Evolutionary conservation across 2,888 invertebrate species (phyloP).

Genomic region (Argyra leucocephala): DNA sequence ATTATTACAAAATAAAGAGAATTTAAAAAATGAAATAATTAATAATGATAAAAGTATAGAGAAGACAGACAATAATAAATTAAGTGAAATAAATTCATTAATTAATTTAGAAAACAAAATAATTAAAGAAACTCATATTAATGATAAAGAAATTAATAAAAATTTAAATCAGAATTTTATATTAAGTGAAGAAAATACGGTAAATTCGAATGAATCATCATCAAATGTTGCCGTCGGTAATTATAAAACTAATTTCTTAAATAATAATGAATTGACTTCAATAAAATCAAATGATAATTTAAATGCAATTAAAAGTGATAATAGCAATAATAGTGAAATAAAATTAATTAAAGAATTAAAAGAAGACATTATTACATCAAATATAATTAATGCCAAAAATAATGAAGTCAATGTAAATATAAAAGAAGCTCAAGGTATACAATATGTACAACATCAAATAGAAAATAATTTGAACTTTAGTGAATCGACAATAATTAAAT

Average conservation of each 20-base stretch:
- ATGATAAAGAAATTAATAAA: not conserved
- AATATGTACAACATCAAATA: not conserved
- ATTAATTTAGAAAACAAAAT: not conserved
- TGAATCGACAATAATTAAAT: constrained; percentile 4
- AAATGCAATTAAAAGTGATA: not conserved
- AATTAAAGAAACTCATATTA: not conserved
- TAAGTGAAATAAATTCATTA: not conserved
- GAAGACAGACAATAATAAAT: not conserved
- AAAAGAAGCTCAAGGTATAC: not conserved
- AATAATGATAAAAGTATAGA: not conserved
- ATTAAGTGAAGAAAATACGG: not conserved
- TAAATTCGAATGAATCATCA: not conserved
- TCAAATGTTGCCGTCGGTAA: not conserved
- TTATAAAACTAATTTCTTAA: not conserved
- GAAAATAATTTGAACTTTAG: not conserved
- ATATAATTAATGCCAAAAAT: not conserved
- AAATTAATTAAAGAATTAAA: not conserved
- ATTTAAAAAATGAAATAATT: not conserved
- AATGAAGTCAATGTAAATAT: not conserved
- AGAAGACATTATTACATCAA: not conserved
- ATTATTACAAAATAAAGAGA: not conserved
- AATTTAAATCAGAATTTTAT: not conserved
- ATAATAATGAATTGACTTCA: not conserved
- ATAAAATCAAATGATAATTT: not conserved
- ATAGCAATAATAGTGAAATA: not conserved